Conservation (phyloP, 2,888 invertebrate genomes). For the Philereme vetulata region DNA sequence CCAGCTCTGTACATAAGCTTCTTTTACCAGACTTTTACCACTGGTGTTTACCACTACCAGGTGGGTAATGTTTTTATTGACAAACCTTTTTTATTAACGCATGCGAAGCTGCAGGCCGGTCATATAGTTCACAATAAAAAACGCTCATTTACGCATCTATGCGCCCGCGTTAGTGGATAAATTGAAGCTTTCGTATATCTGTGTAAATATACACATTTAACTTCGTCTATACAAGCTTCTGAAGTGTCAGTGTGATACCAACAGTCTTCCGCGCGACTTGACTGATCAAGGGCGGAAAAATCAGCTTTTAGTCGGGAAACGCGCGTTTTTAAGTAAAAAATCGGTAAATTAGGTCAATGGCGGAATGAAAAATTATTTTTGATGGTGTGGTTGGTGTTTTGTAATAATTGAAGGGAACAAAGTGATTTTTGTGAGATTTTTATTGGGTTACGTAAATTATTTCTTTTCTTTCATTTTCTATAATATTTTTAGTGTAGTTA, state of each 20-base stretch:
- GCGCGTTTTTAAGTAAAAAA: background rate
- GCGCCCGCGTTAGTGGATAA: too few species aligned
- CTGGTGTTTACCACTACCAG: too few species aligned
- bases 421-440: background rate
- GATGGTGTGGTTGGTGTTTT: too few species aligned
- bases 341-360: background rate
- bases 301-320: background rate
- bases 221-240: slow-evolving; percentile 26
- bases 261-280: slow-evolving; percentile 25
- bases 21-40: too few species aligned
- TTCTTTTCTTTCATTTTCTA: background rate
- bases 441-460: background rate
- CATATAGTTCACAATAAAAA: too few species aligned
- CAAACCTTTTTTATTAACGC: too few species aligned
- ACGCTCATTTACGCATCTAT: too few species aligned
- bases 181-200: slow-evolving; percentile 6
- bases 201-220: slow-evolving; percentile 32
- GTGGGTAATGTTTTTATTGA: too few species aligned
- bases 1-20: too few species aligned
- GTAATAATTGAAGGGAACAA: too few species aligned
- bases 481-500: too few species aligned
- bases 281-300: slow-evolving; percentile 20
- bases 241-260: slow-evolving; percentile 21
- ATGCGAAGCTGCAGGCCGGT: too few species aligned
- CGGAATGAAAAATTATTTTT: background rate